A percentile compares a stretch with the other conserved stretches of the same genome.
Evolutionary conservation across 2,797 vertebrate species (phyloP).

Genomic region (Sebastes nivosus): DNA sequence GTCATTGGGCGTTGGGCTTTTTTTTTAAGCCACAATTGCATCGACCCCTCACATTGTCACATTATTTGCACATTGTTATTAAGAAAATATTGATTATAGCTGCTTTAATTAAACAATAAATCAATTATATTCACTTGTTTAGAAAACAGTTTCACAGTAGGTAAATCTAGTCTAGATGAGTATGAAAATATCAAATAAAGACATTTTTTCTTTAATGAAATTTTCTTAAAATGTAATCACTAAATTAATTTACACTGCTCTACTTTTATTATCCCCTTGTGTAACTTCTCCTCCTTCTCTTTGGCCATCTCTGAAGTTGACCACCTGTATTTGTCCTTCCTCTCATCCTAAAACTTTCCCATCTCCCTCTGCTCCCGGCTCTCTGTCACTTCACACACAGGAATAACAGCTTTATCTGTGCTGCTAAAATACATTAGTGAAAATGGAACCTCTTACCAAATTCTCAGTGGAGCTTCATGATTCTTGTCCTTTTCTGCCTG

Average conservation of each 20-base stretch:
- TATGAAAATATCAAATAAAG: too few relatives aligned
- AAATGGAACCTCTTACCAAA: conserved; percentile 20
- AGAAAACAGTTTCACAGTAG: too few relatives aligned
- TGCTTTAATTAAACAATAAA: too few relatives aligned
- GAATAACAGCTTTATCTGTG: conserved; percentile 2
- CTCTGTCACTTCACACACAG: not conserved
- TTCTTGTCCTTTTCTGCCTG: conserved; percentile 12
- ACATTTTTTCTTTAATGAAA: not conserved
- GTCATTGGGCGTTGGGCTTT: too few relatives aligned
- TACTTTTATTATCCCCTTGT: not conserved
- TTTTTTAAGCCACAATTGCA: too few relatives aligned
- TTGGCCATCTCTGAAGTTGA: not conserved
- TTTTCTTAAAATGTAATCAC: not conserved
- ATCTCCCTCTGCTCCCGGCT: not conserved
- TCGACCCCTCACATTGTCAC: too few relatives aligned
- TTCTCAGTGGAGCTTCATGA: conserved; percentile 24
- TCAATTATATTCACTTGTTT: too few relatives aligned
- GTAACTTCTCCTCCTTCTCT: not conserved
- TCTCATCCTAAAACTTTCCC: not conserved
- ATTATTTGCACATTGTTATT: too few relatives aligned
- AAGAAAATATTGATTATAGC: too few relatives aligned
- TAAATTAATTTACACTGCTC: not conserved
- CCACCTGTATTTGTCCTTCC: not conserved
- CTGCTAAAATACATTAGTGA: conserved; percentile 22
- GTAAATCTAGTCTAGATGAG: too few relatives aligned